Evolutionary conservation across 1,140 invertebrate genomes (phyloP).

Genomic region (Forficula auricularia): DNA sequence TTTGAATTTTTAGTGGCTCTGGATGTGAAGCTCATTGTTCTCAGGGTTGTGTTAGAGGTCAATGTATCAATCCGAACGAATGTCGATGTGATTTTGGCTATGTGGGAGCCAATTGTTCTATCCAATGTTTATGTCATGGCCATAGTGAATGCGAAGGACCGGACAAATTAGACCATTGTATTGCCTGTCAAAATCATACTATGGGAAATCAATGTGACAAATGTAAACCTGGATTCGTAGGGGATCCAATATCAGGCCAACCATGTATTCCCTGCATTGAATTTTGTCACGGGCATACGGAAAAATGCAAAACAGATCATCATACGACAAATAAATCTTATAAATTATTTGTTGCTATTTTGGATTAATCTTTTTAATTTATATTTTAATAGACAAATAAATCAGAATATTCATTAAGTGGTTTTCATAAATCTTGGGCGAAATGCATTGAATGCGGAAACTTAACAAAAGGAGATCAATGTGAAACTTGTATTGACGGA

Average conservation of each 20-base stretch:
- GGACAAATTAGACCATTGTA: slow-evolving; percentile 61
- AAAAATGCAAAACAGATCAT: slow-evolving; percentile 52
- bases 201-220: slow-evolving; percentile 64
- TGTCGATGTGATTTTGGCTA: slow-evolving; percentile 89
- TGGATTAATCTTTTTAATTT: no score
- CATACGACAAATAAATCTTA: slow-evolving; percentile 16
- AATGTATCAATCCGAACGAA: slow-evolving; percentile 63
- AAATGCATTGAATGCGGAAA: slow-evolving; percentile 71
- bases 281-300: slow-evolving; percentile 79
- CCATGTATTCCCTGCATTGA: slow-evolving; percentile 71
- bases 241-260: slow-evolving; percentile 70
- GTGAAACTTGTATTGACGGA: slow-evolving; percentile 56
- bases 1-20: no score
- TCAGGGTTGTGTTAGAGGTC: slow-evolving; percentile 77
- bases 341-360: slow-evolving; percentile 3
- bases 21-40: slow-evolving; percentile 31
- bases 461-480: slow-evolving; percentile 64
- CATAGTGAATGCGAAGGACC: slow-evolving; percentile 80
- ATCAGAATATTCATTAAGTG: background rate
- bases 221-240: slow-evolving; percentile 76
- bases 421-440: background rate
- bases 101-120: slow-evolving; percentile 82
- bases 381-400: no score
- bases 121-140: slow-evolving; percentile 85
- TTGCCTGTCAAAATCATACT: slow-evolving; percentile 82